Conservation (phyloP, 1,140 invertebrate genomes). For the Drosophila arizonae region DNA sequence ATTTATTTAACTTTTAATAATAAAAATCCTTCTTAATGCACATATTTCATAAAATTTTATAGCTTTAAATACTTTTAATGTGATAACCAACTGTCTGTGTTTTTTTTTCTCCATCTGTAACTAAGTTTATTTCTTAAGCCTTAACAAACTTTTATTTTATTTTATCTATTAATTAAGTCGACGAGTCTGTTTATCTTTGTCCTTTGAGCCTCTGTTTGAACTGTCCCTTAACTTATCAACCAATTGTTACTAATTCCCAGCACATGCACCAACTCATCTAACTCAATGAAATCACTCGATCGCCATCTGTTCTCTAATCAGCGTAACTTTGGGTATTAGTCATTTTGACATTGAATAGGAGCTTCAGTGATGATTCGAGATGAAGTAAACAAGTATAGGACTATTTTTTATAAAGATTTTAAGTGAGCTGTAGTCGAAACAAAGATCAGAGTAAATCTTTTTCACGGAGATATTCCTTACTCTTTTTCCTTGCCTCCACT, state of each 20-base stretch:
- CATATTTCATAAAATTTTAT: not conserved
- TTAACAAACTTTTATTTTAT: conserved; percentile 5
- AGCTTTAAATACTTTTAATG: too few relatives aligned
- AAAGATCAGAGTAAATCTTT: too few relatives aligned
- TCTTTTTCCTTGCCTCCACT: too few relatives aligned
- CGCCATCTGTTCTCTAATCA: not conserved
- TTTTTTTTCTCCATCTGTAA: not conserved
- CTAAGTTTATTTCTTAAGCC: not conserved
- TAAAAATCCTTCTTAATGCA: not conserved
- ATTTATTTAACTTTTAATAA: not conserved
- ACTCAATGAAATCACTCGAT: not conserved
- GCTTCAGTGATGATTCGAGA: too few relatives aligned
- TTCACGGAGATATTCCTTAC: too few relatives aligned
- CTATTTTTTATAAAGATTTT: too few relatives aligned
- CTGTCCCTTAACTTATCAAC: conserved; percentile 9
- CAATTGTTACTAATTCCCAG: conserved; percentile 31
- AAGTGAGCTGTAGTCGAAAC: too few relatives aligned
- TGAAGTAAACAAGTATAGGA: too few relatives aligned
- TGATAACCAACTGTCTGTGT: too few relatives aligned
- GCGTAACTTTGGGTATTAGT: not conserved
- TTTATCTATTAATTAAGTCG: not conserved
- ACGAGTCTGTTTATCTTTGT: conserved; percentile 3
- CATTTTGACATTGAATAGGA: too few relatives aligned
- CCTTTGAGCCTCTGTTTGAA: conserved; percentile 17
- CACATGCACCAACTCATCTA: conserved; percentile 19